A percentile compares a stretch with the other conserved stretches of the same genome.
Conservation (phyloP, 2,888 invertebrate genomes). For the Nemurella pictetii region DNA sequence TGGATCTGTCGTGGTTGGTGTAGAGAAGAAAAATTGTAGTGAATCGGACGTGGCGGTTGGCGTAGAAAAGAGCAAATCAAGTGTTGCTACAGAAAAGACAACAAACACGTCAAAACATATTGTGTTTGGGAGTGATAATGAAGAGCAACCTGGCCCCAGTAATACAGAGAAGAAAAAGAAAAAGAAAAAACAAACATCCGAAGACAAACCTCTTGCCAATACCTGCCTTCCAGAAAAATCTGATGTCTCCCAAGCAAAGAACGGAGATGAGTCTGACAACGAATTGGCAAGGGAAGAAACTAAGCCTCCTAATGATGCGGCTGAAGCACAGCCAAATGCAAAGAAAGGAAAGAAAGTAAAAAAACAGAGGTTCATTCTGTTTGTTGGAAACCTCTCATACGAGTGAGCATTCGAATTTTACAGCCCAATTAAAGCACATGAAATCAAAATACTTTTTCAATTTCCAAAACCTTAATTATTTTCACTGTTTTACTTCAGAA, state of each 20-base stretch:
- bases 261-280: background rate
- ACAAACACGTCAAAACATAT: background rate
- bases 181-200: background rate
- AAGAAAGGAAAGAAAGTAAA: background rate
- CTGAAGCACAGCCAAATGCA: background rate
- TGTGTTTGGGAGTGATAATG: background rate
- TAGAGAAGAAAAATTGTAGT: background rate
- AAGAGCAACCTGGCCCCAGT: background rate
- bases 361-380: background rate
- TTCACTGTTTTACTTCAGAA: conserved; percentile 43
- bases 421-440: background rate
- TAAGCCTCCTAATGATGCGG: background rate
- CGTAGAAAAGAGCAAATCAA: background rate
- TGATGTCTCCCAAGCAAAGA: background rate
- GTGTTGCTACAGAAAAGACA: background rate
- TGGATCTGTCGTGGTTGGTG: background rate
- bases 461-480: conserved; percentile 11
- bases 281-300: background rate
- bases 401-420: conserved; percentile 46
- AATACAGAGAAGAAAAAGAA: background rate
- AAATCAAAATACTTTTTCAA: background rate
- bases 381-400: conserved; percentile 53
- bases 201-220: background rate
- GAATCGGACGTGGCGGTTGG: background rate
- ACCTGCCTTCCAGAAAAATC: background rate